Evolutionary conservation across 1,140 invertebrate species (phyloP).

Genomic region (Musca vetustissima): DNA sequence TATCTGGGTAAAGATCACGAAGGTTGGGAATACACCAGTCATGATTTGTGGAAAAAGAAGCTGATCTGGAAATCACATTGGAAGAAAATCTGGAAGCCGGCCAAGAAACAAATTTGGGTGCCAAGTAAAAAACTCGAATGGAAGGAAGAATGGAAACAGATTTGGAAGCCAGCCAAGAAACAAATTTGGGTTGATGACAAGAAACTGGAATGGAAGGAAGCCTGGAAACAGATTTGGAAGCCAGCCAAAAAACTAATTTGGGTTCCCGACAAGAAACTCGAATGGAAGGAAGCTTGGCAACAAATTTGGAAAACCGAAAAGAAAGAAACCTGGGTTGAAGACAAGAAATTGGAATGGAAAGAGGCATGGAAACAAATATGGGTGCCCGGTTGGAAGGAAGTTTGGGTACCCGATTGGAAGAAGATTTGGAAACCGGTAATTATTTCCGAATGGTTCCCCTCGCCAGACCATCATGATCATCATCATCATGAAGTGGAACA

Average conservation of each 20-base stretch:
- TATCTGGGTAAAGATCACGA: constrained; percentile 71
- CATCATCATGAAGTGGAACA: constrained; percentile 52
- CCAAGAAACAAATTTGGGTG: constrained; percentile 78
- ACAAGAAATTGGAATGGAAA: constrained; percentile 70
- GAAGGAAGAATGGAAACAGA: constrained; percentile 78
- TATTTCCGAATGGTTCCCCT: constrained; percentile 80
- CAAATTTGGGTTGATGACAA: constrained; percentile 78
- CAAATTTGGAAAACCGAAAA: constrained; percentile 68
- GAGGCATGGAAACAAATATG: constrained; percentile 81
- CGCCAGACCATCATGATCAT: constrained; percentile 71
- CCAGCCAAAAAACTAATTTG: constrained; percentile 65
- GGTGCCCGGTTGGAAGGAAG: constrained; percentile 74
- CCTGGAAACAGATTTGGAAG: constrained; percentile 66
- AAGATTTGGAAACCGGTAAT: constrained; percentile 77
- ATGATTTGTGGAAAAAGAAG: constrained; percentile 80
- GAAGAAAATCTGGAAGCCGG: constrained; percentile 79
- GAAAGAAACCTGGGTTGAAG: constrained; percentile 71
- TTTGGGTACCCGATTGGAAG: constrained; percentile 73
- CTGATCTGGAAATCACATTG: constrained; percentile 76
- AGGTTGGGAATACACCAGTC: constrained; percentile 76
- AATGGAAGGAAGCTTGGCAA: constrained; percentile 69
- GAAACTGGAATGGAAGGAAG: constrained; percentile 74
- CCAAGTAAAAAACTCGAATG: constrained; percentile 73
- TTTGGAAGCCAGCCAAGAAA: constrained; percentile 76
- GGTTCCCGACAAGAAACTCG: constrained; percentile 64